Evolutionary conservation across 2,797 vertebrate species (phyloP).

Genomic region (Ctenochaetus hawaiiensis): DNA sequence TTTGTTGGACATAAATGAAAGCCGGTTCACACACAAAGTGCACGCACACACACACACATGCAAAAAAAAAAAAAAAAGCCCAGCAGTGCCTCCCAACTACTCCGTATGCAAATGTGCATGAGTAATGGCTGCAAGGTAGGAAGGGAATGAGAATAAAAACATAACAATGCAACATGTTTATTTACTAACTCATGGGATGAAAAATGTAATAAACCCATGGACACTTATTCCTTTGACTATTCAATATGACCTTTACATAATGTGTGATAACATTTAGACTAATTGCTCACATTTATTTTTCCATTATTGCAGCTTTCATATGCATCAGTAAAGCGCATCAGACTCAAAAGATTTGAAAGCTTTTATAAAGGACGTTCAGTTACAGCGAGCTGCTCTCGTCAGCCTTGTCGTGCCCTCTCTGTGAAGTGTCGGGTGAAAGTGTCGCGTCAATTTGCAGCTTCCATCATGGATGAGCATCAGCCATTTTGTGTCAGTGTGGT

Average conservation of each 20-base stretch:
- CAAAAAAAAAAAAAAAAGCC: neutral
- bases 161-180: slow-evolving; percentile 44
- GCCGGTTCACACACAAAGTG: slow-evolving; percentile 25
- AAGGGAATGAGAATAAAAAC: slow-evolving; percentile 50
- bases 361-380: slow-evolving; percentile 9
- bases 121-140: slow-evolving; percentile 55
- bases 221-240: slow-evolving; percentile 42
- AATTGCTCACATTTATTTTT: slow-evolving; percentile 44
- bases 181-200: slow-evolving; percentile 48
- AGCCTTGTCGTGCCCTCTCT: neutral
- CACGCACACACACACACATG: no score
- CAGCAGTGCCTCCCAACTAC: slow-evolving; percentile 26
- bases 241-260: slow-evolving; percentile 46
- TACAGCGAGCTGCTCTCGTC: neutral
- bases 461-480: slow-evolving; percentile 11
- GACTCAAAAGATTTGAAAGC: slow-evolving; percentile 24
- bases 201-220: slow-evolving; percentile 21
- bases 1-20: slow-evolving; percentile 73
- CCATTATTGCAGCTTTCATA: slow-evolving; percentile 11
- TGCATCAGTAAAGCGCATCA: neutral
- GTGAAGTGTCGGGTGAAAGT: neutral
- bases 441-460: slow-evolving; percentile 26
- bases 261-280: slow-evolving; percentile 36
- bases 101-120: slow-evolving; percentile 59
- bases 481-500: slow-evolving; percentile 36